These are phyloP conservation scores for Euthynnus affinis DNA, from an alignment of 2,797 vertebrate genomes.

Conservation along the genomic window DNA sequence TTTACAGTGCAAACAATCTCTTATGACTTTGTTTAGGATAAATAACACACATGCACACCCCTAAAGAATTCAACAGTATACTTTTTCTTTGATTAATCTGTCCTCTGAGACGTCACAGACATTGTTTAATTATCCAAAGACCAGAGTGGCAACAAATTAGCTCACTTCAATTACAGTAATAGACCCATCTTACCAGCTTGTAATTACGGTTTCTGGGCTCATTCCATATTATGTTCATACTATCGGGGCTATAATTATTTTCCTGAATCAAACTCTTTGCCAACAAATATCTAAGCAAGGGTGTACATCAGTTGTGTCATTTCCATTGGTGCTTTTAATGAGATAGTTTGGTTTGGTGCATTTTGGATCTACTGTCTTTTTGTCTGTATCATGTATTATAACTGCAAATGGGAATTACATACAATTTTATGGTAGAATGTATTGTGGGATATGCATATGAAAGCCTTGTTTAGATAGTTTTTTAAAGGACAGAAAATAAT, in stretches of 20 bases:
- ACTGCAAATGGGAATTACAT: background rate
- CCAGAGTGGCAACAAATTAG: constrained; percentile 62
- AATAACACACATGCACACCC: background rate
- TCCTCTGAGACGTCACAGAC: constrained; percentile 46
- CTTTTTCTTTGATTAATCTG: constrained; percentile 20
- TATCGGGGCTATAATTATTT: constrained; percentile 70
- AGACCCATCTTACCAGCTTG: constrained; percentile 59
- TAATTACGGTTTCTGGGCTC: constrained; percentile 72
- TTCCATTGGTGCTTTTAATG: constrained; percentile 46
- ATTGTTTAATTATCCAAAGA: constrained; percentile 60
- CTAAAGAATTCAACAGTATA: constrained; percentile 6
- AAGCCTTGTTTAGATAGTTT: background rate
- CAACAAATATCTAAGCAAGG: constrained; percentile 46
- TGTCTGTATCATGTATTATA: background rate
- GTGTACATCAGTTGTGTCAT: constrained; percentile 12
- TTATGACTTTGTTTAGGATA: constrained; percentile 1
- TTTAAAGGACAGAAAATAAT: background rate
- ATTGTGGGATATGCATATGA: background rate
- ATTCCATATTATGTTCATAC: constrained; percentile 67
- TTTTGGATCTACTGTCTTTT: constrained; percentile 19
- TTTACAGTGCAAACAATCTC: constrained; percentile 1
- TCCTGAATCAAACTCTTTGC: constrained; percentile 50
- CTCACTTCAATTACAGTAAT: constrained; percentile 60
- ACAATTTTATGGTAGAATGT: background rate
- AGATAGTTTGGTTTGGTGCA: constrained; percentile 17